Conservation (phyloP, 2,797 vertebrate species). For the Oophaga sylvatica region DNA sequence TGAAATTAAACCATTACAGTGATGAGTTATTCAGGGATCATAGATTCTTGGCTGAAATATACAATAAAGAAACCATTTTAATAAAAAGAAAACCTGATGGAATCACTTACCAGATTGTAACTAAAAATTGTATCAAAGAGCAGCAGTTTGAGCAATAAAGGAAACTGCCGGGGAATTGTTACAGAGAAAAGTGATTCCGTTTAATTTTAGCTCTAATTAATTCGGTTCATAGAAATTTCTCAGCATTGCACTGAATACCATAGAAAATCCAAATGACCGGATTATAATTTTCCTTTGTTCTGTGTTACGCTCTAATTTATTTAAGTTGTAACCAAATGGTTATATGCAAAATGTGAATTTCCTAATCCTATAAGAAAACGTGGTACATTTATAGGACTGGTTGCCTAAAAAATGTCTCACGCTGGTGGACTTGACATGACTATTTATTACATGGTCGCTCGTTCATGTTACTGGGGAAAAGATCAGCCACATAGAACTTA, state of each 20-base stretch:
- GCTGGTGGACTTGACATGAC: too few species aligned
- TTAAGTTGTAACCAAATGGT: not conserved
- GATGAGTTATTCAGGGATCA: too few species aligned
- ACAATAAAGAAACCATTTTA: too few species aligned
- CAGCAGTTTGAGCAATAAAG: not conserved
- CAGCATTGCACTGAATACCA: not conserved
- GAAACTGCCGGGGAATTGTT: not conserved
- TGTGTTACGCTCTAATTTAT: not conserved
- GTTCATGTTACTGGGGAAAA: not conserved
- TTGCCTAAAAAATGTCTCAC: too few species aligned
- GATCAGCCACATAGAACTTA: too few species aligned
- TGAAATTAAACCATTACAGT: too few species aligned
- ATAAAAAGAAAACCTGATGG: too few species aligned
- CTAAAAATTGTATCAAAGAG: not conserved
- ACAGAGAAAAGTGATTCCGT: not conserved
- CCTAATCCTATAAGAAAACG: not conserved
- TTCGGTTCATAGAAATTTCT: slow-evolving; percentile 7
- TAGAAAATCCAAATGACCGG: not conserved
- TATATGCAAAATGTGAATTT: not conserved
- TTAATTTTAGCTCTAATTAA: slow-evolving; percentile 15
- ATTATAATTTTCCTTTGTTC: slow-evolving; percentile 12
- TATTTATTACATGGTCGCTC: not conserved
- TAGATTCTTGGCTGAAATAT: too few species aligned
- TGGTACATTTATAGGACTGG: not conserved
- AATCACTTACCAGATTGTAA: not conserved